Evolutionary conservation across 2,113 vertebrate genomes (phyloP).

Genomic region (Regulus satrapa): DNA sequence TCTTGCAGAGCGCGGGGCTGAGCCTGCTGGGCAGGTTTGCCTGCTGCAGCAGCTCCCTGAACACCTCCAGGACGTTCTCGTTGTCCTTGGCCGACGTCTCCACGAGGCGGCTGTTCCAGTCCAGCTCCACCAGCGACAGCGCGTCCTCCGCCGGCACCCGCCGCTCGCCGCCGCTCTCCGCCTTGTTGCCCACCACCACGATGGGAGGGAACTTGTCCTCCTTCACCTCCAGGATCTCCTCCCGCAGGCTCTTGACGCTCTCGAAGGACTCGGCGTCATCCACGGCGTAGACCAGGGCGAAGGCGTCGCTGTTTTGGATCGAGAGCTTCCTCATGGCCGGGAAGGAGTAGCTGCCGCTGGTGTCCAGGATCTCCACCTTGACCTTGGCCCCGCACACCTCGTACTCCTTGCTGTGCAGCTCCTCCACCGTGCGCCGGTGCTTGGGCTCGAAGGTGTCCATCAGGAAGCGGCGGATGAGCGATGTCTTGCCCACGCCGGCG

Average conservation of each 20-base stretch:
- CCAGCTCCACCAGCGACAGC: constrained; percentile 83
- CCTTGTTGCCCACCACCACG: constrained; percentile 89
- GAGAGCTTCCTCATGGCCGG: constrained; percentile 90
- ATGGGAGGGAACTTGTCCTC: constrained; percentile 85
- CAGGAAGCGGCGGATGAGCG: constrained; percentile 86
- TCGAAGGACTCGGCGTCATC: constrained; percentile 86
- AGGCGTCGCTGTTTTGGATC: constrained; percentile 88
- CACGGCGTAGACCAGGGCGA: constrained; percentile 86
- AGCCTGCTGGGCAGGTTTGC: constrained; percentile 81
- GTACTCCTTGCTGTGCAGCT: constrained; percentile 88
- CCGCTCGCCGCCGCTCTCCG: constrained; percentile 70
- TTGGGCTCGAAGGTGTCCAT: constrained; percentile 87
- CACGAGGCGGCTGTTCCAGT: constrained; percentile 89
- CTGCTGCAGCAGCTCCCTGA: constrained; percentile 85
- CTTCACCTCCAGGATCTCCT: constrained; percentile 90
- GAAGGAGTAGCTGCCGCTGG: constrained; percentile 91
- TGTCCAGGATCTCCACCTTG: constrained; percentile 88
- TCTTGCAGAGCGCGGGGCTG: constrained; percentile 80
- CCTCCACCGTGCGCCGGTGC: constrained; percentile 88
- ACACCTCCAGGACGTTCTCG: constrained; percentile 85
- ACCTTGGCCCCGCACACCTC: constrained; percentile 80
- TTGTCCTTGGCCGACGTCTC: constrained; percentile 89
- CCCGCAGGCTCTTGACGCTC: constrained; percentile 79
- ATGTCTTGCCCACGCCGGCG: constrained; percentile 86
- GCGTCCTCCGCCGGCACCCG: constrained; percentile 76